Evolutionary conservation across 2,797 vertebrate genomes (phyloP).

Genomic region (Peromyscus aztecus): DNA sequence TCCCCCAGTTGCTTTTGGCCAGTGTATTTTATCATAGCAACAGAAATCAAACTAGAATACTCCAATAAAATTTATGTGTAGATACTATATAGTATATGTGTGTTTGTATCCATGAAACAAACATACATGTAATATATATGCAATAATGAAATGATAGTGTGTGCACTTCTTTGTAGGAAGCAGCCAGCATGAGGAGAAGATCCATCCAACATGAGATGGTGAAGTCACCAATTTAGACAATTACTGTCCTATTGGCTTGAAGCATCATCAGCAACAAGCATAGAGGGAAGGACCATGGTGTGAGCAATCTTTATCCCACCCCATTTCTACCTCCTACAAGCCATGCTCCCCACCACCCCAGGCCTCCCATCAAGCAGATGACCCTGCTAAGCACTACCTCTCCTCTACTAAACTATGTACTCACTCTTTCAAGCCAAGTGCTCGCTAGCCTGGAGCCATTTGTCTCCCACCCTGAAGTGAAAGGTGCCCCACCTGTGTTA

Average conservation of each 20-base stretch:
- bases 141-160: neutral
- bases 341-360: neutral
- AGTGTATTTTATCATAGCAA: neutral
- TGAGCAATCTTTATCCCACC: fast-evolving
- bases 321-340: neutral
- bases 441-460: neutral
- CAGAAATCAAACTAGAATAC: neutral
- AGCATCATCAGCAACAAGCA: neutral
- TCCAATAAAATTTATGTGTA: neutral
- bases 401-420: neutral
- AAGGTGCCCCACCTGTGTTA: neutral
- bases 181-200: neutral
- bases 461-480: conserved; percentile 64
- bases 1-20: neutral
- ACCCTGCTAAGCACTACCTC: neutral
- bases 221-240: neutral
- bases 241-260: neutral
- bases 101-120: neutral
- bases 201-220: neutral
- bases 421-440: neutral
- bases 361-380: neutral
- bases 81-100: neutral
- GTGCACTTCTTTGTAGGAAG: neutral
- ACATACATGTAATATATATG: neutral
- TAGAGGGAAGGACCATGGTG: neutral